Evolutionary conservation across 2,113 vertebrate species (phyloP).

Genomic region (Pangasianodon gigas): DNA sequence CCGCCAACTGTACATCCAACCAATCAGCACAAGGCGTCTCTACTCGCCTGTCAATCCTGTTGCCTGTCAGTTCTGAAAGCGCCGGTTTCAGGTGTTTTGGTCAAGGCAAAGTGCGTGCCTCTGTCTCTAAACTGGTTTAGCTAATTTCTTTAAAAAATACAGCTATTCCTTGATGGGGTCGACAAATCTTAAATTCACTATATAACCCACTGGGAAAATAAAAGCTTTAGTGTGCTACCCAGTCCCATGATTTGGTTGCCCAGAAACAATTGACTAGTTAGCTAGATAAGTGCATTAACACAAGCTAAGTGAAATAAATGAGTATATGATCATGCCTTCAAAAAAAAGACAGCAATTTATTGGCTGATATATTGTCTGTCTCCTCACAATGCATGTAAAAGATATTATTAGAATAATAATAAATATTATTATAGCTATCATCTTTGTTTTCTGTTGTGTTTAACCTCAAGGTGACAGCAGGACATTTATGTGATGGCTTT

Average conservation of each 20-base stretch:
- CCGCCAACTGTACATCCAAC: not conserved
- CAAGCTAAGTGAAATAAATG: not conserved
- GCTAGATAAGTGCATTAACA: not conserved
- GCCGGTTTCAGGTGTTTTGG: not conserved
- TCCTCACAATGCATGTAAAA: not conserved
- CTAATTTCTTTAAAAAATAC: not conserved
- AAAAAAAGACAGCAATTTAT: not conserved
- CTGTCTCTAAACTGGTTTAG: not conserved
- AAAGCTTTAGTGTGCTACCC: not conserved
- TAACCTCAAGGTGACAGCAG: not conserved
- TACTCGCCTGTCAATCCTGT: not conserved
- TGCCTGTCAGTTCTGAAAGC: not conserved
- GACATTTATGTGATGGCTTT: not conserved
- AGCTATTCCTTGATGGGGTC: not conserved
- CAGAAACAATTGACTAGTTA: not conserved
- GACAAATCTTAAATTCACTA: not conserved
- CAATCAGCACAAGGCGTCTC: not conserved
- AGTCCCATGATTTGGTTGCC: not conserved
- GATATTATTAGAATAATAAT: not conserved
- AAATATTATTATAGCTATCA: not conserved
- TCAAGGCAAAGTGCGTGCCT: not conserved
- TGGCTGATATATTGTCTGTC: not conserved
- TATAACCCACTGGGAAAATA: not conserved
- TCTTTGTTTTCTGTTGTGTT: not conserved
- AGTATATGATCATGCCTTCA: not conserved